These are phyloP conservation scores for Agrotis puta DNA, from an alignment of 2,888 invertebrate genomes.

Conservation along the genomic window DNA sequence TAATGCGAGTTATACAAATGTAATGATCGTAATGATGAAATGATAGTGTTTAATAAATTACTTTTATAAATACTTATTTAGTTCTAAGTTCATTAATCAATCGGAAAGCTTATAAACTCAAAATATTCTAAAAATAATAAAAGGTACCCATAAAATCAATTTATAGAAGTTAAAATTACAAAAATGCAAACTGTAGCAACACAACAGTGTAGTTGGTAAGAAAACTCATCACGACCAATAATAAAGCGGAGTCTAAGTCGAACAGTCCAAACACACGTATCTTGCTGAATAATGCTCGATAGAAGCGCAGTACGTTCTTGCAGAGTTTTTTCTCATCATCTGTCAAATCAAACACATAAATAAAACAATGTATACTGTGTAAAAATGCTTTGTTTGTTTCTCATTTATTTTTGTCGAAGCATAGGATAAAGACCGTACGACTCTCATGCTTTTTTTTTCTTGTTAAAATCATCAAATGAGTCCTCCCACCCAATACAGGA, in stretches of 20 bases:
- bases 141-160: not conserved
- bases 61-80: not conserved
- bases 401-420: too few species aligned
- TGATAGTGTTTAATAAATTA: too few species aligned
- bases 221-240: constrained; percentile 1
- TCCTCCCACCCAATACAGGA: too few species aligned
- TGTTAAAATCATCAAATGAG: too few species aligned
- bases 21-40: too few species aligned
- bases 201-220: constrained; percentile 6
- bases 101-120: not conserved
- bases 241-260: not conserved
- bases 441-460: too few species aligned
- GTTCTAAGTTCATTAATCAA: not conserved
- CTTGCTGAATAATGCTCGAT: constrained; percentile 7
- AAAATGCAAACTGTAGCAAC: constrained; percentile 7
- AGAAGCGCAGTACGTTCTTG: constrained; percentile 1
- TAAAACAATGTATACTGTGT: too few species aligned
- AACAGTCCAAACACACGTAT: constrained; percentile 3
- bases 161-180: not conserved
- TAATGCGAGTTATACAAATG: too few species aligned
- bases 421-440: too few species aligned
- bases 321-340: not conserved
- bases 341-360: not conserved
- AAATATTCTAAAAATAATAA: not conserved
- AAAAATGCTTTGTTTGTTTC: too few species aligned